Conservation (phyloP, 1,140 invertebrate species). For the Delia radicum region DNA sequence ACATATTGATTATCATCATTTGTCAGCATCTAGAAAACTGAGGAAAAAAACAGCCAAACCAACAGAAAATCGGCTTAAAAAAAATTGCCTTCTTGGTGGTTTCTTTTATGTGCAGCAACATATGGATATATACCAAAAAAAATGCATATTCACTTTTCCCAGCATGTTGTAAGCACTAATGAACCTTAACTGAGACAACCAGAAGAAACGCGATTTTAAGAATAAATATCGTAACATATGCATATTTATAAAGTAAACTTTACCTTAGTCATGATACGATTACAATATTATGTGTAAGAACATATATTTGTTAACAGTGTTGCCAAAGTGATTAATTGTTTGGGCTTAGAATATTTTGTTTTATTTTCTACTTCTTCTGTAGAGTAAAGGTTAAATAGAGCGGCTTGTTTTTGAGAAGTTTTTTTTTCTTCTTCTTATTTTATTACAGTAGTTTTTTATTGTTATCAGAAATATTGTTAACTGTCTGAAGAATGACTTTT, state of each 20-base stretch:
- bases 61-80: neutral
- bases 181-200: neutral
- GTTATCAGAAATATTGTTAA: neutral
- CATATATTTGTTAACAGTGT: neutral
- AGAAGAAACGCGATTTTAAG: neutral
- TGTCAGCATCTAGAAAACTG: neutral
- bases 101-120: neutral
- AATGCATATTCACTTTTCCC: neutral
- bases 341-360: neutral
- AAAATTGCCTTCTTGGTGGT: neutral
- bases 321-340: neutral
- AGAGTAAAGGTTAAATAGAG: neutral
- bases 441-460: neutral
- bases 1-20: slow-evolving; percentile 5
- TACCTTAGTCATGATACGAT: neutral
- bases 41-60: neutral
- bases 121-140: neutral
- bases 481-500: neutral
- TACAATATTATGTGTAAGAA: neutral
- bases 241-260: neutral
- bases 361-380: neutral
- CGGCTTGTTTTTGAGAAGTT: neutral
- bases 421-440: neutral
- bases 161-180: neutral
- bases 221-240: neutral